phyloP scores from a whole-genome alignment of 2,113 vertebrate species.

The Casuarius casuarius region DNA sequence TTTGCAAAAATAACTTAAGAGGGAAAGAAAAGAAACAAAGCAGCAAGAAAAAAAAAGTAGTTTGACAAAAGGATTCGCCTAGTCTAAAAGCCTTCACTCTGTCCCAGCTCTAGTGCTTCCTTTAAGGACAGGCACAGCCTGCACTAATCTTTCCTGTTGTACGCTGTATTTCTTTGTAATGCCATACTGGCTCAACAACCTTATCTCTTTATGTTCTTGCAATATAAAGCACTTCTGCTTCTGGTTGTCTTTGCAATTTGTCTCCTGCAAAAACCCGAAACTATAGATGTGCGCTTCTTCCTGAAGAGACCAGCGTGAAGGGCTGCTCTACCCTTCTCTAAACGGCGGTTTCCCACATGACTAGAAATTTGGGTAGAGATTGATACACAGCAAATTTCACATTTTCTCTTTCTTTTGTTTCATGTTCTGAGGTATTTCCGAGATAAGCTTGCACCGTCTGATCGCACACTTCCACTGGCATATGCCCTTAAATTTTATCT shows the following conservation, averaged over 20 bases:
- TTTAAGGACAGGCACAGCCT: background rate
- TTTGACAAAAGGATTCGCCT: background rate
- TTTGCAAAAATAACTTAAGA: background rate
- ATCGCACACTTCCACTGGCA: background rate
- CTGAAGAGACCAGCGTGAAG: background rate
- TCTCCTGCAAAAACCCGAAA: background rate
- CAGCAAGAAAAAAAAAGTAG: accelerated
- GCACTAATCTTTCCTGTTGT: background rate
- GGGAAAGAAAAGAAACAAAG: background rate
- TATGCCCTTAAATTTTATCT: background rate
- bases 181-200: background rate
- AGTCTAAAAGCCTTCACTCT: background rate
- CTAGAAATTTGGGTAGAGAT: background rate
- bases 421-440: background rate
- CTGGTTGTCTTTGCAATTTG: background rate
- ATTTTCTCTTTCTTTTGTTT: background rate
- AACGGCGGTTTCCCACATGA: accelerated
- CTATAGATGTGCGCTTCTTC: background rate
- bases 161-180: background rate
- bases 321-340: background rate
- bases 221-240: background rate
- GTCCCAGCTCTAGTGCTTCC: background rate
- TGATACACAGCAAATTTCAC: background rate
- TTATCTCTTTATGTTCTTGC: accelerated
- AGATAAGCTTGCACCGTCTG: background rate